Evolutionary conservation across 1,140 invertebrate species (phyloP), one percentile per base, ranked within the genome.

Genomic region (Apis dorsata): DNA sequence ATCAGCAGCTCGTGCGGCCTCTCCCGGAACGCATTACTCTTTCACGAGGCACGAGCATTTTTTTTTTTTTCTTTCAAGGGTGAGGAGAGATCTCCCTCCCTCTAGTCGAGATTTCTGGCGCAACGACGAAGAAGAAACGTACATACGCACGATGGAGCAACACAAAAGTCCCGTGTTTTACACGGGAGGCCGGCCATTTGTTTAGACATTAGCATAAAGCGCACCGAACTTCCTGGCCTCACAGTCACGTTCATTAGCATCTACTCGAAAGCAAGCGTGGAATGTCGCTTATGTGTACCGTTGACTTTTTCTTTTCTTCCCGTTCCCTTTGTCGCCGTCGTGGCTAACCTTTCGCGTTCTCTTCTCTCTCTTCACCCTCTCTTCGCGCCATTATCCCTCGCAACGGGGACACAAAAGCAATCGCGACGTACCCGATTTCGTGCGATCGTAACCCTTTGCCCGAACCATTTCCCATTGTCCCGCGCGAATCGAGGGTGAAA

Each of bases 141-240:
- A 28, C 4, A 44, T 44, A 44, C 34, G 34, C 0, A 0, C 15
- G 21, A 11, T 13, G 53, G 60, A 13, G 66, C 68, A 24, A 83
- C 69, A 83, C 69, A 83, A 79, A 83, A 63, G 75, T 62, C 76
- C 24, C 49, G 63, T 24, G 12, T 28, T 57, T 12, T 63, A 71
- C 60, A 65, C 62, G 55, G 24, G 24, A 60, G 59, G 72, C 12
- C 13, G 13, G 53, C 62, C 63, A 81, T 88, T 80, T 85, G 82
- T 87, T 87, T 84, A 79, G 57, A 55, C 63, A 81, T 87, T 84
- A 87, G 70, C 70, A 74, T 79, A 34, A 84, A 84, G 70, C 62
- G 63, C 53, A 49, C 55, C 53, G 34, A 84, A 77, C 34, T 63
- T 70, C 60, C 57, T 28, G n/a, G 59, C 55, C 34, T 80, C 34